Percentiles rank a stretch among this genome's conserved stretches.
Conservation (phyloP, 2,797 vertebrate genomes). For the Spinus olivaceus region DNA sequence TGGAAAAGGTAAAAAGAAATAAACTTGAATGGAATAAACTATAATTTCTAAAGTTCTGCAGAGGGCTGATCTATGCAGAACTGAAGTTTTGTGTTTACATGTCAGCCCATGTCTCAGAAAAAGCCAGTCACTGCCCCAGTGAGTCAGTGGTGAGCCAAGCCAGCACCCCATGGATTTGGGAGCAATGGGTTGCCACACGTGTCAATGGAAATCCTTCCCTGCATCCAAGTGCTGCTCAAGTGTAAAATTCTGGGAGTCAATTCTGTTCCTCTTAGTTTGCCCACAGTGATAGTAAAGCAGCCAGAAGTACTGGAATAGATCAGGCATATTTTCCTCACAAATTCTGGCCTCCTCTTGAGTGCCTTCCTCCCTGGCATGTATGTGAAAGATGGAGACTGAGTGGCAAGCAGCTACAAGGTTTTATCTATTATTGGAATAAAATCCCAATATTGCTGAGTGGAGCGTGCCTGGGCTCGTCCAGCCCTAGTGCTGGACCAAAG, state of each 20-base stretch:
- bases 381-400: background rate
- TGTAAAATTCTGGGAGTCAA: background rate
- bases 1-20: background rate
- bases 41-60: background rate
- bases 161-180: background rate
- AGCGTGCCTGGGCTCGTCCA: no score
- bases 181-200: accelerated
- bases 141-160: background rate
- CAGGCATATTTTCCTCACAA: background rate
- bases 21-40: background rate
- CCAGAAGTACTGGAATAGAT: background rate
- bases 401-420: background rate
- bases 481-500: no score
- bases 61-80: background rate
- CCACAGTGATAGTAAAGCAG: background rate
- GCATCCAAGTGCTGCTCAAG: background rate
- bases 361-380: background rate
- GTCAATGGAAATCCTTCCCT: background rate
- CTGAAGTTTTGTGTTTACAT: background rate
- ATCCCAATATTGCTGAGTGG: no score
- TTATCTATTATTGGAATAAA: background rate
- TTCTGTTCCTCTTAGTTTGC: background rate
- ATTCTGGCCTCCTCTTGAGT: background rate
- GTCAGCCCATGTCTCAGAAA: background rate
- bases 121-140: background rate